A percentile compares a stretch with the other conserved stretches of the same genome.
phyloP scores from a whole-genome alignment of 1,140 invertebrate genomes.

The Andricus grossulariae region DNA sequence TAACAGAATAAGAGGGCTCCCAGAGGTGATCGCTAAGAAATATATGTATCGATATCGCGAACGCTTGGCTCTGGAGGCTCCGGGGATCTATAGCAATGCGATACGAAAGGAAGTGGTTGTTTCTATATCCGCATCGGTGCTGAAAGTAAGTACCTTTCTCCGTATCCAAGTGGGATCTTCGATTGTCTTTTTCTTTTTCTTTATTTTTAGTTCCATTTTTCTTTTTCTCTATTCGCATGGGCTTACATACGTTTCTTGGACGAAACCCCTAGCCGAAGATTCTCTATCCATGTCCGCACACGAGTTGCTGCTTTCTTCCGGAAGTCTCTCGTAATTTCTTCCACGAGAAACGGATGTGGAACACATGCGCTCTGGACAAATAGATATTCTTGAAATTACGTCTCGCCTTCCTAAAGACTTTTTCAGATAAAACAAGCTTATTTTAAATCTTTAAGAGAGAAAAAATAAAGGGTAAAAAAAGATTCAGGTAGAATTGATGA shows the following conservation, averaged over 20 bases:
- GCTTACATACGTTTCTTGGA: constrained; percentile 29
- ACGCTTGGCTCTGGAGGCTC: neutral
- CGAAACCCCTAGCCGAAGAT: constrained; percentile 10
- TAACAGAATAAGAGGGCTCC: constrained; percentile 24
- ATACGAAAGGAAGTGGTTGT: constrained; percentile 27
- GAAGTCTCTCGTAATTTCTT: constrained; percentile 25
- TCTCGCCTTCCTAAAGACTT: neutral
- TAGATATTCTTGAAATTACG: constrained; percentile 14
- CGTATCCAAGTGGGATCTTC: constrained; percentile 13
- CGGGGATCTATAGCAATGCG: constrained; percentile 13
- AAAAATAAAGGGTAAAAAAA: too few species aligned
- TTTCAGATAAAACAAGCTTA: neutral
- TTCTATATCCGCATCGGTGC: constrained; percentile 26
- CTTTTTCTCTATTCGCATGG: constrained; percentile 1
- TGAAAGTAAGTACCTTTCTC: constrained; percentile 15
- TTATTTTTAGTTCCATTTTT: neutral
- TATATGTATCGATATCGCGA: constrained; percentile 26
- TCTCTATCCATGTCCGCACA: constrained; percentile 21
- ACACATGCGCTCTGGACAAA: neutral
- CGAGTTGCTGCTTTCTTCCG: neutral
- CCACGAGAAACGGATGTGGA: constrained; percentile 1
- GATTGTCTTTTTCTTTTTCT: constrained; percentile 15
- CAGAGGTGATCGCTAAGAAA: constrained; percentile 22
- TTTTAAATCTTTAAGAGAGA: too few species aligned
- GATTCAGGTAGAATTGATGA: too few species aligned